phyloP scores from a whole-genome alignment of 2,888 invertebrate genomes.

The Oegoconia quadripuncta region DNA sequence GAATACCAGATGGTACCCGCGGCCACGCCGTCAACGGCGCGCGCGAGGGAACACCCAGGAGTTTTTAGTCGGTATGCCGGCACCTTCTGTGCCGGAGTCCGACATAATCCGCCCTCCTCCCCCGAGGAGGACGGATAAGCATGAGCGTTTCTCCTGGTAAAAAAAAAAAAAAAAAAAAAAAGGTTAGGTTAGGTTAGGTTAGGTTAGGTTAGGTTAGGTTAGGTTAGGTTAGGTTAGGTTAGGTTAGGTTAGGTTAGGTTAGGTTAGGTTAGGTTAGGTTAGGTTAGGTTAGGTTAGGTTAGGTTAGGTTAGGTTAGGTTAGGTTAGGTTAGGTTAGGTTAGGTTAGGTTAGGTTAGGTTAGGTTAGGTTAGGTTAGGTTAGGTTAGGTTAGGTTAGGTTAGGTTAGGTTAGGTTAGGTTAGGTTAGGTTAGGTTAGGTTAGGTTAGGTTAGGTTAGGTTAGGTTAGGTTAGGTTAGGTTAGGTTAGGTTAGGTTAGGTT shows the following conservation, averaged over 20 bases:
- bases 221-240: constrained; percentile 5
- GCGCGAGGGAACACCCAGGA: too few relatives aligned
- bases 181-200: constrained; percentile 11
- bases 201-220: constrained; percentile 13
- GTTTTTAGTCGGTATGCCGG: too few relatives aligned
- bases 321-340: constrained; percentile 23
- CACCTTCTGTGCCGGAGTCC: too few relatives aligned
- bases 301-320: constrained; percentile 21
- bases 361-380: constrained; percentile 22
- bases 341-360: constrained; percentile 23
- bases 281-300: constrained; percentile 19
- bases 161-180: too few relatives aligned
- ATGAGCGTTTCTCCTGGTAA: too few relatives aligned
- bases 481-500: too few relatives aligned
- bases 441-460: not conserved
- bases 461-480: constrained; percentile 3
- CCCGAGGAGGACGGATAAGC: too few relatives aligned
- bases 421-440: constrained; percentile 12
- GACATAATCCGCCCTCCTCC: too few relatives aligned
- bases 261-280: constrained; percentile 14
- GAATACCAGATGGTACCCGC: too few relatives aligned
- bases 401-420: constrained; percentile 14
- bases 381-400: constrained; percentile 20
- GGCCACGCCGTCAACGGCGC: too few relatives aligned
- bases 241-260: constrained; percentile 7